A percentile compares a stretch with the other conserved stretches of the same genome.
Evolutionary conservation across 1,140 invertebrate genomes (phyloP).

Genomic region (Macrobrachium nipponense): DNA sequence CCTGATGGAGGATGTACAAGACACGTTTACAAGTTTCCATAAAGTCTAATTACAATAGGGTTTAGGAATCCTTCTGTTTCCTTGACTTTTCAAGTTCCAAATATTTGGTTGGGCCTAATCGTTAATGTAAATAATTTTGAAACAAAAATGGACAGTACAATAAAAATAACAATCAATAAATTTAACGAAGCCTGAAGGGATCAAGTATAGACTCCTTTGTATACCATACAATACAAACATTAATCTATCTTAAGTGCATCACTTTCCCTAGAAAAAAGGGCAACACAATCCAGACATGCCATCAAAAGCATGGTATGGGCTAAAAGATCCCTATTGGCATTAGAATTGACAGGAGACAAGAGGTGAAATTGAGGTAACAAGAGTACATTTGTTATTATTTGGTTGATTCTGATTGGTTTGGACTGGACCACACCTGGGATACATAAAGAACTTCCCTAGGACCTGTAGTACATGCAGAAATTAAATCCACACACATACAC

Average conservation of each 20-base stretch:
- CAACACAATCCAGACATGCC: not conserved
- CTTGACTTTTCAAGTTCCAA: constrained; percentile 50
- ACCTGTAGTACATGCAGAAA: constrained; percentile 61
- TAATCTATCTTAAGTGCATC: constrained; percentile 27
- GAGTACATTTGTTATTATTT: constrained; percentile 60
- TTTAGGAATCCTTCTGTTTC: constrained; percentile 52
- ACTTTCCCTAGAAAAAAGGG: not conserved
- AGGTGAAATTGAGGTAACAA: constrained; percentile 60
- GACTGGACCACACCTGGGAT: constrained; percentile 61
- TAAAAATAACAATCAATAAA: constrained; percentile 27
- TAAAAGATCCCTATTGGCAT: constrained; percentile 47
- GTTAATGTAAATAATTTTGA: constrained; percentile 26
- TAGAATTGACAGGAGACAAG: constrained; percentile 56
- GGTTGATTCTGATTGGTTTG: constrained; percentile 60
- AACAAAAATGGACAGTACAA: constrained; percentile 33
- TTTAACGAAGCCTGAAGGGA: constrained; percentile 44
- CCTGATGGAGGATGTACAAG: not conserved
- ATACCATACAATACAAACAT: not conserved
- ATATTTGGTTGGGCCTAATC: constrained; percentile 31
- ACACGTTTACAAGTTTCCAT: not conserved
- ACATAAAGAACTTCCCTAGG: constrained; percentile 53
- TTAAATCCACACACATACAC: constrained; percentile 25
- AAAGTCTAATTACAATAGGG: constrained; percentile 9
- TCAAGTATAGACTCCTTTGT: constrained; percentile 30
- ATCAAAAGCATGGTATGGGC: not conserved